Evolutionary conservation across 2,888 invertebrate species (phyloP), one percentile per base, ranked within the genome.

Genomic region (Luperina testacea): DNA sequence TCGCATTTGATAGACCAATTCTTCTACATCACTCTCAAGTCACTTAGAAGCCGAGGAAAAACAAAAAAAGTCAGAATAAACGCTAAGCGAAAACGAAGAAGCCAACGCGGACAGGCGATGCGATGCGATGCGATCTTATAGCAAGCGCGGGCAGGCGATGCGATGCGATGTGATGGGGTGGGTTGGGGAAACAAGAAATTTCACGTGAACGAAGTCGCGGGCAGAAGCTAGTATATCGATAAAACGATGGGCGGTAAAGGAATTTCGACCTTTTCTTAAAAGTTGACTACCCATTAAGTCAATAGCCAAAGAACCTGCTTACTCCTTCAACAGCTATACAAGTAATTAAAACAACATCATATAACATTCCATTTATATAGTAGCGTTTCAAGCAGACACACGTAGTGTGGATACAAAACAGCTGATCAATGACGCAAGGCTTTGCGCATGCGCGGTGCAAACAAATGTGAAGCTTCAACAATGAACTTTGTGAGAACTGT

Each of bases 321-420:
- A 61, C 59, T 72, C 72, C 45, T 42, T 73, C 38, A 48, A 72
- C 27, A 51, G 13, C 59, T 0, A 51, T 68, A 67, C 71, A 68
- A 61, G 48, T 72, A 80, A 85, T 86, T 80, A 80, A 48, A 77
- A 73, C 53, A 32, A 8, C 63, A 32, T 32, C 27, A 78, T 79
- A 76, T 51, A 71, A 68, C 63, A 74, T 85, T 67, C 71, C 67
- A 77, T 80, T 69, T 63, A 51, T 77, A 80, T 77, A 72, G 84
- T 72, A 82, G 87, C 76, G 63, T 65, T 78, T 74, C 38, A 64
- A 64, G 17, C 13, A 64, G 71, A 63, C 13, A 51, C 65, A 74
- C 69, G 73, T 61, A 75, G 45, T 72, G 65, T 87, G 88, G 75
- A 15, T 86, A 87, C 83, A 78, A 84, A 87, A 80, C 87, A 87